Base-by-base conservation (phyloP, 2,888 invertebrate genomes). In the Fragum whitleyi region DNA sequence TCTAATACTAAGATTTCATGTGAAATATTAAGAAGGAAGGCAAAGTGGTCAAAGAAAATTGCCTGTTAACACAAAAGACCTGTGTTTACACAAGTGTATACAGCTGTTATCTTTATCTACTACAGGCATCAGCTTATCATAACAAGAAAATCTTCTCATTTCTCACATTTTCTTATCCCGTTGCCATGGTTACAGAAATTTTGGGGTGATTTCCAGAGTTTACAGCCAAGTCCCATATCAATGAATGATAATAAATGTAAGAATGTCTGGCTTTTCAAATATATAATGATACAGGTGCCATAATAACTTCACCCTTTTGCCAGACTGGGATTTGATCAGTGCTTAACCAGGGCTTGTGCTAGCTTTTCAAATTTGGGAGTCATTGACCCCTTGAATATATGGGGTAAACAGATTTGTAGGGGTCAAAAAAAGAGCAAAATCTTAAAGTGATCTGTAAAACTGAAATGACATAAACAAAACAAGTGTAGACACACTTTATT, bases 171-270 rank as follows among this genome's bases (percentile, higher is more conserved):
- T 53, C 42, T 28, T 42, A 39, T 39, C 39, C n/a, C 32, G 76
- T 70, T 39, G 47, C 76, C 76, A 76, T 76, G 62, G 70, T n/a
- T 62, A 76, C 70, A 51, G 59, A 57, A 67, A 65, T 32, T 42
- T 74, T 55, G 19, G 29, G 76, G 76, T 70, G 51, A 70, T 28
- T 51, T 76, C 21, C 76, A 69, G 57, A 68, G 14, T 55, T 57
- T 29, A 61, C 61, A 76, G 51, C 51, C 53, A 23, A 29, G 29
- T 53, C n/a, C n/a, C 29, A 69, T 9, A 47, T 14, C 47, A 9
- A 47, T 47, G 7, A 47, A 47, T 47, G 47, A 47, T 47, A 47
- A 47, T 47, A 47, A 47, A 47, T 47, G 14, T 14, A 47, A 19
- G 47, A 47, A 47, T 9, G 47, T 16, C n/a, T 47, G 14, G n/a